Base-by-base conservation (phyloP, 2,888 invertebrate genomes). In the Spilosoma lubricipeda region DNA sequence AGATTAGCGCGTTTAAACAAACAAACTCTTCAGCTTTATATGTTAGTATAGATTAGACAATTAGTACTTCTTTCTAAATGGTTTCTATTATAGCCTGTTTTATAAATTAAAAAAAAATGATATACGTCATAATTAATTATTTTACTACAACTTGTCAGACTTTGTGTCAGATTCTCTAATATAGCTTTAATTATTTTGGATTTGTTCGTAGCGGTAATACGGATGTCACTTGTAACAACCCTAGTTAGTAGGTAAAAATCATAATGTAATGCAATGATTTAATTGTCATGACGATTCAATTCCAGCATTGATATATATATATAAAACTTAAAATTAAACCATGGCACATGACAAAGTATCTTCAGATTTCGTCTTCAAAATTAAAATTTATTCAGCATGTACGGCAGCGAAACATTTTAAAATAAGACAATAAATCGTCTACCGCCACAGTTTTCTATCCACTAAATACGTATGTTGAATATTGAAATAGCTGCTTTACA, bases 401-500 rank as follows among this genome's bases (percentile, higher is more conserved):
- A 30, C 5, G 18, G 30, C 30, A 30, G 8, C 13, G 63, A 63
- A 18, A 63, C 30, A 30, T 30, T 63, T 30, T 63, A 63, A 30
- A 30, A 63, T 18, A 30, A 30, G 30, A 30, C 30, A 63, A 18
- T 63, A 63, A 63, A 63, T 18, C 7, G 30, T 30, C 30, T 63
- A 63, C 15, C 30, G 15, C 30, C 5, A 5, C 59, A 27, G 59
- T 59, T 59, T 59, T 59, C 59, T 59, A 59, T 3, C 27, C 13
- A 27, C 63, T 30, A 3, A 45, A 48, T 48, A 33, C 67, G 67
- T 30, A 30, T 30, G 45, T 11, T 48, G 67, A 70, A 59, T 70
- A 36, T 70, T 63, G 15, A 59, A 42, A 63, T 39, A 70, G 3
- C 70, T 59, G 39, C 7, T 70, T 27, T 52, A 59, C 27, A n/a